Evolutionary conservation across 2,888 invertebrate species (phyloP), one percentile per base, ranked within the genome.

Genomic region (Tridacna crocea): DNA sequence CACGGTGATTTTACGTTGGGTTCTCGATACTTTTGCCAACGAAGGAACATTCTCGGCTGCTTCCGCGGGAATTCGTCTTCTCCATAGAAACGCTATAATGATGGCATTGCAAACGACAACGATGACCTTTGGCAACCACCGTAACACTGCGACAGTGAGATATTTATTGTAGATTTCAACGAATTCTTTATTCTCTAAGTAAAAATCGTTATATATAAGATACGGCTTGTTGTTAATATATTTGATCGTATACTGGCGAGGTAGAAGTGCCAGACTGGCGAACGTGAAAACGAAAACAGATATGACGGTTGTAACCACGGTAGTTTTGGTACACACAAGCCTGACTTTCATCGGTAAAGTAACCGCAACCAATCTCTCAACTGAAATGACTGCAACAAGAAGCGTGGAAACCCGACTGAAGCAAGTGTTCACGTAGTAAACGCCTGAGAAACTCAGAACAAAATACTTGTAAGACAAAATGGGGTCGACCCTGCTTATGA

Each of bases 331-430:
- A 1, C 36, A 48, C 26, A 76, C 68, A 13, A 48, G 8, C 55
- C 77, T 80, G 12, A 77, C 80, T 61, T 83, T 85, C 36, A 85
- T 36, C 0, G 85, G 85, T 47, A 80, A 79, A 6, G 72, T 36
- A 8, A 85, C 83, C n/a, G 85, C 85, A 11, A 81, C 65, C 0
- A 85, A 51, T 15, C 85, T 72, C 26, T 85, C 82, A 1, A 79
- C 36, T 0, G 81, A 83, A 17, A 85, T 83, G 1, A 80, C 63
- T 4, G 83, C 79, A 22, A 78, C 75, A 0, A 83, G 75, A 27
- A 68, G 75, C 0, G 81, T 77, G 6, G 83, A 75, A 4, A 83
- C 55, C 0, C 85, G 61, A 60, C 77, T 74, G 22, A 81, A 79
- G 0, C 77, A 76, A 2, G 72, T 72, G 11, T 65, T 81, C 2